Base-by-base conservation (phyloP, 2,797 vertebrate genomes). In the Sebastes cheni region DNA sequence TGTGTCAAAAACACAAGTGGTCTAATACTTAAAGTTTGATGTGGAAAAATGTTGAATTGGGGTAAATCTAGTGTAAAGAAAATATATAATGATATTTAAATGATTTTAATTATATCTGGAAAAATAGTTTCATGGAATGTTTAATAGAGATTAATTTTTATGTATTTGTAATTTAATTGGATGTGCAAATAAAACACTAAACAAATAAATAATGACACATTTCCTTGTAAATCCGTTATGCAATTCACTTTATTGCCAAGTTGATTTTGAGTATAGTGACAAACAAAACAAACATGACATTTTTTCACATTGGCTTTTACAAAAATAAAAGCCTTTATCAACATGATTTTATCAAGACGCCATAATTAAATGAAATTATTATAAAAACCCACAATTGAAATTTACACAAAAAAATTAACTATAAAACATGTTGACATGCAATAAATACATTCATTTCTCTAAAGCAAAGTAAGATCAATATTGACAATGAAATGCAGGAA, bases 401-500 rank as follows among this genome's bases (percentile, higher is more conserved):
- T 96, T 92, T 96, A 95, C 94, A 96, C 89, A 95, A 88, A 93
- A 88, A 93, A 91, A 91, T 84, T 75, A 89, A 90, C 88, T 93
- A 95, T 93, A 95, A 96, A 96, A 95, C 92, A 94, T 92, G 92
- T 96, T 89, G 93, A 95, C 96, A 96, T 97, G 96, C 96, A 96
- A 96, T 96, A 96, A 96, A 96, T 96, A 96, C 95, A 96, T 96
- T 96, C 95, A 96, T 94, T 94, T 96, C 95, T 93, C 90, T 93
- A 95, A 95, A 93, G 92, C 90, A 93, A 94, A 92, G 88, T 88
- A 88, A 93, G 87, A 90, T 93, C 92, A 91, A 89, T 92, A 93
- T 92, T 87, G 87, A 93, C 92, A 92, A 88, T 84, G 82, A 86
- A 93, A 93, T 86, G 87, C 89, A 88, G 85, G 91, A 81, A 80